Evolutionary conservation across 2,888 invertebrate species (phyloP).

Genomic region (Andrena bucephala): DNA sequence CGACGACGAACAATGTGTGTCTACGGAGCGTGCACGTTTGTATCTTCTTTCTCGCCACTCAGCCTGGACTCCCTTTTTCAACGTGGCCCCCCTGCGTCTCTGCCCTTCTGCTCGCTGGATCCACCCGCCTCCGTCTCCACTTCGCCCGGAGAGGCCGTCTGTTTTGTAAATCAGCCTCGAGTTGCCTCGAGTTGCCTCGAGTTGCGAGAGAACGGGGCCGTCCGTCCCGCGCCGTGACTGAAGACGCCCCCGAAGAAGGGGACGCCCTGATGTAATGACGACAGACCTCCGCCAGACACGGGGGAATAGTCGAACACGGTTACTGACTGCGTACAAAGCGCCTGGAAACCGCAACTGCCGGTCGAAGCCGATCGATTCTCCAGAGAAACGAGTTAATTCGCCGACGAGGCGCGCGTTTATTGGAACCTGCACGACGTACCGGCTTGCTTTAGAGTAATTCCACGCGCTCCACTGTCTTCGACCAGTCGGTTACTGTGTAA

Average conservation of each 20-base stretch:
- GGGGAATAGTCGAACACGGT: conserved; percentile 48
- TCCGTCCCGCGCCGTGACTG: background rate
- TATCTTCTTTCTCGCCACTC: conserved; percentile 32
- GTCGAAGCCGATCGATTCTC: conserved; percentile 2
- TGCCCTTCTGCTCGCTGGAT: no score
- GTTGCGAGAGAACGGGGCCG: conserved; percentile 24
- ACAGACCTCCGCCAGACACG: conserved; percentile 25
- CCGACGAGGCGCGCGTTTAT: conserved; percentile 34
- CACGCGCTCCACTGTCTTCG: background rate
- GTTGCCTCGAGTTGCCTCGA: conserved; percentile 63
- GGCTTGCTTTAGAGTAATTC: conserved; percentile 32
- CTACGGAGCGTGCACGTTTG: conserved; percentile 51
- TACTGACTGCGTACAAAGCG: conserved; percentile 30
- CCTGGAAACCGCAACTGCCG: conserved; percentile 38
- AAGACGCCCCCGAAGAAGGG: conserved; percentile 11
- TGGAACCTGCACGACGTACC: conserved; percentile 28
- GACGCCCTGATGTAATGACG: conserved; percentile 3
- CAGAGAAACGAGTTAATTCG: conserved; percentile 46
- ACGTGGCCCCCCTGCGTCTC: conserved; percentile 14
- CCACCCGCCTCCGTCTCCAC: background rate
- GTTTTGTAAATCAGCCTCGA: conserved; percentile 66
- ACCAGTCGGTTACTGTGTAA: conserved; percentile 10
- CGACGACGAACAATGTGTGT: conserved; percentile 65
- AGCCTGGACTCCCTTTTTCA: conserved; percentile 14
- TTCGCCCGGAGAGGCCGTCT: conserved; percentile 44